Base-by-base conservation (phyloP, 35 echinoderm and acorn worm genomes). In the Acanthaster planci region DNA sequence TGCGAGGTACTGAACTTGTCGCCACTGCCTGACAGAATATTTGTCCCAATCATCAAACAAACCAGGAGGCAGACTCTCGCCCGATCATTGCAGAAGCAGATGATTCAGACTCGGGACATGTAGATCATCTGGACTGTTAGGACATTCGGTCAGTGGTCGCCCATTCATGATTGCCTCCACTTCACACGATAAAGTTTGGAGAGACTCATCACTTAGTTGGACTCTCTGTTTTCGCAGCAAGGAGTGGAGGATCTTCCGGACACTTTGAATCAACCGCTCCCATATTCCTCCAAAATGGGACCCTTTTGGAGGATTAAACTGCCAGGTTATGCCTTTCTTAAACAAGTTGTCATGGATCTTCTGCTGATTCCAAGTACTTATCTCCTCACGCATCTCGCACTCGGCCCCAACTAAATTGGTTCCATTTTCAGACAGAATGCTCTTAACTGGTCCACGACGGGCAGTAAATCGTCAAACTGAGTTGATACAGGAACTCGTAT, bases 401-500 rank as follows among this genome's bases (percentile, higher is more conserved):
- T 84, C 77, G 7, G 79, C 85, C 17, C 85, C 67, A 2, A 92
- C 51, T 34, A 92, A 87, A 52, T 87, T 92, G 0, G 90, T 87
- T 30, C 84, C 50, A 58, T 87, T 87, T 31, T 92, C 80, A 8
- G 90, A 92, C 37, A 55, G 19, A 39, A 92, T 29, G n/a, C 80
- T 60, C 51, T 76, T 82, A 1, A 76, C 78, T 26, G 77, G 37
- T 40, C 86, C 78, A 18, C 86, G 1, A 39, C 77, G 36, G 47
- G 51, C 80, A 5, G 77, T 47, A 67, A 90, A 90, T 39, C 88
- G 19, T 19, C 91, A 27, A 5, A 93, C 22, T 0, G 86, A 52
- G n/a, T n/a, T n/a, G n/a, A n/a, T n/a, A n/a, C n/a, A n/a, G n/a
- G n/a, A n/a, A n/a, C n/a, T n/a, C n/a, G n/a, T n/a, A n/a, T n/a